Base-by-base conservation (phyloP, 1,140 invertebrate species). In the Habropoda laboriosa region DNA sequence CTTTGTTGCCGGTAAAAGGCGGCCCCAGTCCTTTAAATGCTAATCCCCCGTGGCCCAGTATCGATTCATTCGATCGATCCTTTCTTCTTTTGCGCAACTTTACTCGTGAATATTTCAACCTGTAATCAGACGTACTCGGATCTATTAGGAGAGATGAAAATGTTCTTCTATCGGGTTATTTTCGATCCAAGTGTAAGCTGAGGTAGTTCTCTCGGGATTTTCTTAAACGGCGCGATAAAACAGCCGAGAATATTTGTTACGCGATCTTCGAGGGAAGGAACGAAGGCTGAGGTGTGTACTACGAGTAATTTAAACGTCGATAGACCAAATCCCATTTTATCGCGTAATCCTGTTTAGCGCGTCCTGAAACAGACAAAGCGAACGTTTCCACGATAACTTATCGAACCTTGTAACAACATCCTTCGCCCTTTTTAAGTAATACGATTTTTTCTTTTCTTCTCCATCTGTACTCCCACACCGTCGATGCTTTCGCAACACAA, bases 1-100 rank as follows among this genome's bases (percentile, higher is more conserved):
- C 63, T 47, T 66, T 30, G 27, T 10, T 45, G 63, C 24, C 45
- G 57, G n/a, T 77, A 78, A 78, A 82, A 78, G 76, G 63, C 55
- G 73, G 53, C 78, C 72, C 4, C 8, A 76, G 64, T 74, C 66
- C 70, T 87, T 83, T 83, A 83, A 85, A 86, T 87, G 83, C 74
- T 86, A 86, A 66, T 66, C 21, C 27, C 40, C 18, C 18, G 27
- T 18, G 27, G 42, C 7, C 12, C 27, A 16, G 70, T 85, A 35
- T 80, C 55, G 71, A 74, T 63, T 40, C 32, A 57, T 42, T 38
- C 35, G 30, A 55, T 24, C 24, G 68, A 67, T 72, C 35, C 16
- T 30, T n/a, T 47, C 49, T 42, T 47, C 27, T 58, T 49, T 45
- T 45, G 7, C 27, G 13, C 21, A n/a, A 57, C 42, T 24, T 24